Evolutionary conservation across 2,888 invertebrate species (phyloP).

Genomic region (Macrophya annulata): DNA sequence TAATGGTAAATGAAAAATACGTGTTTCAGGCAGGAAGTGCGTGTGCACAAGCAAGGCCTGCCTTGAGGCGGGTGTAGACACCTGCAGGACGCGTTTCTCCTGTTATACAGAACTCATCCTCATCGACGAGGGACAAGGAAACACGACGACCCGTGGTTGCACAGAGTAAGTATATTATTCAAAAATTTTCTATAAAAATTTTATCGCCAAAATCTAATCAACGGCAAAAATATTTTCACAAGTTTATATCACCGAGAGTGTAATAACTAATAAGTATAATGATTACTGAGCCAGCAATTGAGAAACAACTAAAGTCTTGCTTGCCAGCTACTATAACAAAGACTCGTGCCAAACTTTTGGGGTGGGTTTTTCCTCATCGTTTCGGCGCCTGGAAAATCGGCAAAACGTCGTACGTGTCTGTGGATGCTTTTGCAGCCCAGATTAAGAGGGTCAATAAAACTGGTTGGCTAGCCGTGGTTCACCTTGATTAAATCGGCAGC

Average conservation of each 20-base stretch:
- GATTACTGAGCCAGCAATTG: background rate
- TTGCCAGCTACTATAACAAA: background rate
- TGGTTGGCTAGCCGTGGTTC: background rate
- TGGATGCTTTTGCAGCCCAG: background rate
- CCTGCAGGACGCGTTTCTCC: slow-evolving; percentile 70
- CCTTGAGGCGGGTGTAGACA: slow-evolving; percentile 68
- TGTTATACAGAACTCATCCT: slow-evolving; percentile 73
- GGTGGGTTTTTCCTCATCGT: background rate
- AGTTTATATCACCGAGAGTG: background rate
- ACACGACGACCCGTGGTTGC: slow-evolving; percentile 69
- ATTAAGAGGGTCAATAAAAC: background rate
- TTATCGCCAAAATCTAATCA: too few relatives aligned
- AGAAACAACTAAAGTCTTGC: background rate
- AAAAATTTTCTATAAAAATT: background rate
- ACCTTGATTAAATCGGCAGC: background rate
- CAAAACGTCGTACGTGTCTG: background rate
- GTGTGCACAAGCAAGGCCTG: slow-evolving; percentile 72
- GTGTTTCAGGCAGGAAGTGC: slow-evolving; percentile 69
- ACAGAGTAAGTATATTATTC: slow-evolving; percentile 68
- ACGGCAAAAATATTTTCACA: background rate
- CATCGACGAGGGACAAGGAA: slow-evolving; percentile 61
- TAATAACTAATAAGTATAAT: background rate
- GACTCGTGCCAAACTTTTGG: slow-evolving; percentile 20
- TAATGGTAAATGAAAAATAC: slow-evolving; percentile 1
- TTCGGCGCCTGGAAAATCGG: slow-evolving; percentile 7